Conservation (phyloP, 1,140 invertebrate species). For the Drosophila miranda region DNA sequence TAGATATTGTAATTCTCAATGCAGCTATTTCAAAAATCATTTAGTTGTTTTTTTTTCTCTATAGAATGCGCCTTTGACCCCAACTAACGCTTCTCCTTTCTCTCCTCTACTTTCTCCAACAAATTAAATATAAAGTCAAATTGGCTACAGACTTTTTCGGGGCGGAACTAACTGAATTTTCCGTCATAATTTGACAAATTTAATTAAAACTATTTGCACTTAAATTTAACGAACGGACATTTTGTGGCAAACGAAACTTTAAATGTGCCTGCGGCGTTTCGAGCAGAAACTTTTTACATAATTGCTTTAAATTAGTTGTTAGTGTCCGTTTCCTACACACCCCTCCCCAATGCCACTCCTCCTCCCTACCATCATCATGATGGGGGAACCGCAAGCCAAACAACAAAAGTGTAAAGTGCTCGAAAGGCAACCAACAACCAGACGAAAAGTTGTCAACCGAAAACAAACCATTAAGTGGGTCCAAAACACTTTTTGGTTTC, state of each 20-base stretch:
- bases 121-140: slow-evolving; percentile 54
- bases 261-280: slow-evolving; percentile 41
- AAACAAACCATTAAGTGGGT: slow-evolving; percentile 80
- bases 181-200: slow-evolving; percentile 70
- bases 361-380: slow-evolving; percentile 1
- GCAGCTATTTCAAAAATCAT: too few species aligned
- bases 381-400: slow-evolving; percentile 57
- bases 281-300: slow-evolving; percentile 70
- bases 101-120: background rate
- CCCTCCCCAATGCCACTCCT: background rate
- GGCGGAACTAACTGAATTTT: slow-evolving; percentile 50
- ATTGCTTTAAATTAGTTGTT: slow-evolving; percentile 81
- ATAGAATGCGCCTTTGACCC: background rate
- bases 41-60: too few species aligned
- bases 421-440: slow-evolving; percentile 28
- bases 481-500: slow-evolving; percentile 60
- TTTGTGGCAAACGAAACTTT: slow-evolving; percentile 63
- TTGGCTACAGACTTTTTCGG: slow-evolving; percentile 30
- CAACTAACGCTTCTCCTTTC: background rate
- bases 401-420: slow-evolving; percentile 58
- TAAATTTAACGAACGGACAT: slow-evolving; percentile 56
- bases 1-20: too few species aligned
- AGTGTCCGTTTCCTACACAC: slow-evolving; percentile 37
- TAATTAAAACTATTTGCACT: slow-evolving; percentile 77
- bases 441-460: slow-evolving; percentile 75